These are phyloP conservation scores for Lerista edwardsae DNA, from an alignment of 2,797 vertebrate species.

Conservation along the genomic window DNA sequence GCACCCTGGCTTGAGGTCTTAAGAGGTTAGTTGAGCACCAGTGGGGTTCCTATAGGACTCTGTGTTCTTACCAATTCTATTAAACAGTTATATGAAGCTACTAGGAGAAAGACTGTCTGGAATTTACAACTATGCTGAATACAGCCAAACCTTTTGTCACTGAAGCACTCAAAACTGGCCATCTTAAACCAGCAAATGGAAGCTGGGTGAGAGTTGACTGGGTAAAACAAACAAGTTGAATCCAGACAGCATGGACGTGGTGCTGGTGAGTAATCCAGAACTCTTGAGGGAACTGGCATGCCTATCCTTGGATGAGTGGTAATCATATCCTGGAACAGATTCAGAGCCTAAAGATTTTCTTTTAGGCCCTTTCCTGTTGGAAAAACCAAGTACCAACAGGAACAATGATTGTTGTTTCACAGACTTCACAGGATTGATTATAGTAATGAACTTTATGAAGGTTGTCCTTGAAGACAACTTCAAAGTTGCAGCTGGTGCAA, in stretches of 20 bases:
- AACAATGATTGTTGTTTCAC: too few relatives aligned
- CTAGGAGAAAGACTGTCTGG: too few relatives aligned
- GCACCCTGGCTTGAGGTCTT: neutral
- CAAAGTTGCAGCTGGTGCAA: neutral
- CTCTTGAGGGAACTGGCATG: neutral
- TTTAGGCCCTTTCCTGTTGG: too few relatives aligned
- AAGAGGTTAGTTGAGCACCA: neutral
- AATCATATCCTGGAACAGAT: neutral
- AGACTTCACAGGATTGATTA: neutral
- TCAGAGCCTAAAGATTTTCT: neutral
- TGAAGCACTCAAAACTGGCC: neutral
- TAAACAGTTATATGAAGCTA: neutral
- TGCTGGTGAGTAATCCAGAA: neutral
- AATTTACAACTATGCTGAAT: neutral
- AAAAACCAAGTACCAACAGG: neutral
- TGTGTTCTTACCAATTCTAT: neutral
- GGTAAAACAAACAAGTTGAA: neutral
- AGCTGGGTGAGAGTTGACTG: neutral
- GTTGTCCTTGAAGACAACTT: neutral
- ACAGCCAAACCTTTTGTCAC: neutral
- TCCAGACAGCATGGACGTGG: neutral
- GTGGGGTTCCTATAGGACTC: neutral
- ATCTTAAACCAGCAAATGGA: neutral
- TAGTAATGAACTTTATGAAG: too few relatives aligned
- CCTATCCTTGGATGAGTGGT: neutral